phyloP scores from a whole-genome alignment of 2,888 invertebrate genomes.

The Caenorhabditis sulstoni region DNA sequence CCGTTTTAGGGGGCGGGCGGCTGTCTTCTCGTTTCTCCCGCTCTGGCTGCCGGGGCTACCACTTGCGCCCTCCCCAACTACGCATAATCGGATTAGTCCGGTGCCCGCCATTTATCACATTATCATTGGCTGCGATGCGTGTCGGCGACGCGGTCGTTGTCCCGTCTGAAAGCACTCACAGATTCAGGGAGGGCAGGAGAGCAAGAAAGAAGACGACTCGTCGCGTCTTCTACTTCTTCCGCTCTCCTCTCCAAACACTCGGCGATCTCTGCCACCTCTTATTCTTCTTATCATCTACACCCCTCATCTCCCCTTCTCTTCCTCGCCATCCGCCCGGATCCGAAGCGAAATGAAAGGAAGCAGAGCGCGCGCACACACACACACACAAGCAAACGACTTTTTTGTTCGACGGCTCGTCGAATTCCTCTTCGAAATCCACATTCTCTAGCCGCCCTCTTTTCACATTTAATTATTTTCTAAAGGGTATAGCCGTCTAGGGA shows the following conservation, averaged over 20 bases:
- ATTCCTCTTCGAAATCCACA: conserved; percentile 46
- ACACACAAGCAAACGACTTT: conserved; percentile 48
- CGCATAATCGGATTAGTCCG: conserved; percentile 35
- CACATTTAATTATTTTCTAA: conserved; percentile 57
- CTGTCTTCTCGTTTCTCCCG: conserved; percentile 10
- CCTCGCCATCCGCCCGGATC: conserved; percentile 22
- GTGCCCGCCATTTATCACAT: conserved; percentile 44
- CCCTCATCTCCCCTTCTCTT: conserved; percentile 2
- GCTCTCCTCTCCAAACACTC: conserved; percentile 18
- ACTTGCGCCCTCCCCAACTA: conserved; percentile 14
- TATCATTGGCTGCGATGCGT: conserved; percentile 49
- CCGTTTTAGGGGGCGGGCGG: conserved; percentile 2
- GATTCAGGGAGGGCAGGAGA: neutral
- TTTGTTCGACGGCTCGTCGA: conserved; percentile 48
- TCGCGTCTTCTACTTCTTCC: conserved; percentile 18
- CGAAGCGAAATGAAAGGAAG: conserved; percentile 41
- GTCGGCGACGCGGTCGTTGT: conserved; percentile 35
- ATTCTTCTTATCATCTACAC: conserved; percentile 18
- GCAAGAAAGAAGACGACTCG: neutral
- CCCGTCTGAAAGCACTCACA: conserved; percentile 31
- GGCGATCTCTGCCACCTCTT: conserved; percentile 21
- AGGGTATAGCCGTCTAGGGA: conserved; percentile 55
- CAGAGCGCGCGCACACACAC: conserved; percentile 19
- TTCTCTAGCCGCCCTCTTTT: conserved; percentile 51
- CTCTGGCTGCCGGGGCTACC: conserved; percentile 11